Evolutionary conservation across 2,888 invertebrate species (phyloP).

Genomic region (Calephelis perditalis): DNA sequence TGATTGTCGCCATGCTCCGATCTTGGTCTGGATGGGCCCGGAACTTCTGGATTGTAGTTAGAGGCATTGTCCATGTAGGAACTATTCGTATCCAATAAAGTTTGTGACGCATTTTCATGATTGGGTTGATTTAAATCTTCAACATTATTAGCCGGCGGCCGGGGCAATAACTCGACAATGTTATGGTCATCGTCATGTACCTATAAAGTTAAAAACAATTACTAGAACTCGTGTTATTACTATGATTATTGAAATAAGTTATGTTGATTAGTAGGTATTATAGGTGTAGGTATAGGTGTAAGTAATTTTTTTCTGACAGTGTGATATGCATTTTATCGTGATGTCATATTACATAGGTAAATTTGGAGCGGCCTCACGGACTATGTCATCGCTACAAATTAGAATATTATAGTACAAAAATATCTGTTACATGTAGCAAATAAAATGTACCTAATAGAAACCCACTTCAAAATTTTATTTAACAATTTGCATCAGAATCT

Average conservation of each 20-base stretch:
- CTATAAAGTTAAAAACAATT: conserved; percentile 6
- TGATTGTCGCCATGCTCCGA: conserved; percentile 6
- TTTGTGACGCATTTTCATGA: conserved; percentile 6
- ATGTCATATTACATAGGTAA: conserved; percentile 6
- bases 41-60: conserved; percentile 6
- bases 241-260: conserved; percentile 6
- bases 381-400: conserved; percentile 6
- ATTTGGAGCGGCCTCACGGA: conserved; percentile 6
- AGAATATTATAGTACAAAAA: conserved; percentile 5
- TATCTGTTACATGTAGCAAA: conserved; percentile 6
- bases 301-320: conserved; percentile 6
- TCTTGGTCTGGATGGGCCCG: conserved; percentile 6
- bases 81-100: conserved; percentile 5
- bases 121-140: conserved; percentile 6
- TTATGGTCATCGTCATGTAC: conserved; percentile 6
- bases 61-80: conserved; percentile 6
- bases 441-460: conserved; percentile 6
- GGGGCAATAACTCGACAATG: conserved; percentile 6
- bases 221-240: conserved; percentile 6
- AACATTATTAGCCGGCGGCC: conserved; percentile 6
- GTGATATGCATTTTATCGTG: conserved; percentile 6
- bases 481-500: conserved; percentile 6
- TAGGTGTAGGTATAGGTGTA: conserved; percentile 6
- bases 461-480: conserved; percentile 6
- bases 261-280: conserved; percentile 6